Conservation (phyloP, 2,113 vertebrate species). For the Vulpes ferrilata region DNA sequence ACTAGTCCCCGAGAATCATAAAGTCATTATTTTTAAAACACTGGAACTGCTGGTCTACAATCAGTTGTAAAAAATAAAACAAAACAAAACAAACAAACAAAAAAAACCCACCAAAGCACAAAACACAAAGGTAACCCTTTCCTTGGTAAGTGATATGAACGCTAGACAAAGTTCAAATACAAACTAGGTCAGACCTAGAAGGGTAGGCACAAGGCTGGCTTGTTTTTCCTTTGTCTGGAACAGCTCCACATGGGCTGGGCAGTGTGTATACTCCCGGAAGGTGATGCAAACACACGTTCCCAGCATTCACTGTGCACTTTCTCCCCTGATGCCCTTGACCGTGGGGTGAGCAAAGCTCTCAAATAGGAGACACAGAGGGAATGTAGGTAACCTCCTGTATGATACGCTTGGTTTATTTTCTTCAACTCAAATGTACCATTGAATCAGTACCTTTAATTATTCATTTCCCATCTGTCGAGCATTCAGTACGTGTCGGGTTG, state of each 20-base stretch:
- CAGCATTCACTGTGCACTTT: background rate
- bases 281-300: conserved; percentile 35
- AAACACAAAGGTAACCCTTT: conserved; percentile 60
- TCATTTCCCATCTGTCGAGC: background rate
- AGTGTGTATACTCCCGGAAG: background rate
- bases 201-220: conserved; percentile 47
- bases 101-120: conserved; percentile 47
- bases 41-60: conserved; percentile 61
- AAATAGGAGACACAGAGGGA: background rate
- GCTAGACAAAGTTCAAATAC: conserved; percentile 78
- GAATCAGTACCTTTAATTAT: background rate
- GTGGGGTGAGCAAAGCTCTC: background rate
- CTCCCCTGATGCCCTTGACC: background rate
- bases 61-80: conserved; percentile 71
- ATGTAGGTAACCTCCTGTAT: background rate
- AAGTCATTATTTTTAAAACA: conserved; percentile 76
- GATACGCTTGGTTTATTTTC: background rate
- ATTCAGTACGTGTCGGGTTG: rapidly evolving
- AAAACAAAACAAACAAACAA: background rate
- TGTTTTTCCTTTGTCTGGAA: conserved; percentile 65
- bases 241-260: conserved; percentile 62
- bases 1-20: conserved; percentile 74
- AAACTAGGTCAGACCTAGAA: conserved; percentile 71
- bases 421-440: background rate
- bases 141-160: conserved; percentile 74